Conservation (phyloP, 1,140 invertebrate species). For the Hylaeus volcanicus region DNA sequence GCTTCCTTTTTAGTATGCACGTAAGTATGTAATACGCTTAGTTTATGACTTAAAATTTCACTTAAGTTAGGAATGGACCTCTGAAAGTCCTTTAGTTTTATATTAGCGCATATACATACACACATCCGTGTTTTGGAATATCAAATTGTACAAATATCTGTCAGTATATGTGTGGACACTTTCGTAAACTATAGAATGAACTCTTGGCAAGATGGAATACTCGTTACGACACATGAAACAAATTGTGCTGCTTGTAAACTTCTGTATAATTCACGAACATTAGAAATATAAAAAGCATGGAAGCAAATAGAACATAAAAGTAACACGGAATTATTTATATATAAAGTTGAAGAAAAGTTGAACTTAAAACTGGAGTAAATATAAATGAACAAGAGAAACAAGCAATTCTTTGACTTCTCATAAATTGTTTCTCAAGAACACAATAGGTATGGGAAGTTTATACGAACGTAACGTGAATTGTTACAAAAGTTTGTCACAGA, state of each 20-base stretch:
- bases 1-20: constrained; percentile 74
- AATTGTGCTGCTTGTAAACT: background rate
- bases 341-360: background rate
- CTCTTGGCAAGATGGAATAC: constrained; percentile 7
- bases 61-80: constrained; percentile 72
- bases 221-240: constrained; percentile 3
- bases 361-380: background rate
- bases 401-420: background rate
- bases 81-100: constrained; percentile 14
- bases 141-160: constrained; percentile 31
- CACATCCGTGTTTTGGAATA: background rate
- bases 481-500: background rate
- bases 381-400: background rate
- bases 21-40: constrained; percentile 75
- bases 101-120: background rate
- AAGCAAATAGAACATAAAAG: background rate
- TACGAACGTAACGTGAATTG: background rate
- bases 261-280: constrained; percentile 3
- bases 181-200: constrained; percentile 8
- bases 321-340: background rate
- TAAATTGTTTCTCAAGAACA: background rate
- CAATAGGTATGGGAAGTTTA: background rate
- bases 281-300: background rate
- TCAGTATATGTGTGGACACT: constrained; percentile 8
- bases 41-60: constrained; percentile 76